Base-by-base conservation (phyloP, 2,113 vertebrate genomes). In the Egretta garzetta region DNA sequence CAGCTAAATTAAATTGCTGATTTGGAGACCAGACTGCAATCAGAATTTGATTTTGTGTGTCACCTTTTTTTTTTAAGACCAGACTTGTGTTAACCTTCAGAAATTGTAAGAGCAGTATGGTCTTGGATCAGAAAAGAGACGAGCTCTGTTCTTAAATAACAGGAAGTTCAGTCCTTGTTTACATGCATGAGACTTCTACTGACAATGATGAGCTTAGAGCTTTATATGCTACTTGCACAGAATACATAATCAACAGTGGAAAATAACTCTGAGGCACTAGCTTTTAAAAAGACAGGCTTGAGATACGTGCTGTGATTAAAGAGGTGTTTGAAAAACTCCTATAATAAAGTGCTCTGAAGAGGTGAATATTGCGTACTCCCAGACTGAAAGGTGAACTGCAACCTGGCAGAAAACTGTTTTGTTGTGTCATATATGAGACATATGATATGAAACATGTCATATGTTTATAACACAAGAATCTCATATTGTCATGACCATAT, bases 131-230 rank as follows among this genome's bases (percentile, higher is more conserved):
- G 91, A 91, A 72, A 74, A 47, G 67, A 77, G 63, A 64, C 68
- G 76, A 95, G 82, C 32, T 90, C 53, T 87, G 17, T 84, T 88
- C 81, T 93, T 80, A 97, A 92, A 41, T 79, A 93, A 90, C 41
- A 94, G 88, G 63, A 86, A 88, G 86, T 95, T 92, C 92, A 92
- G 85, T 32, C 50, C 68, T 93, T 94, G 95, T 96, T 97, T 95
- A 95, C 72, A 74, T 81, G 86, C 79, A 66, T 47, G 86, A 86
- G 80, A 83, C 72, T 96, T 96, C 84, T 80, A 74, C 76, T 93
- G 93, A 88, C 74, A 88, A 88, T 64, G 72, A 92, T 90, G 80
- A 93, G 90, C 75, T 93, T 94, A n/a, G 53, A 83, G 74, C 58
- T 87, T 83, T 93, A 26, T 35, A 8, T 70, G 21, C n/a, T 86